Percentiles rank a stretch among this genome's conserved stretches.
phyloP scores from a whole-genome alignment of 1,140 invertebrate species.

The Pseudomyrmex flavicornis region DNA sequence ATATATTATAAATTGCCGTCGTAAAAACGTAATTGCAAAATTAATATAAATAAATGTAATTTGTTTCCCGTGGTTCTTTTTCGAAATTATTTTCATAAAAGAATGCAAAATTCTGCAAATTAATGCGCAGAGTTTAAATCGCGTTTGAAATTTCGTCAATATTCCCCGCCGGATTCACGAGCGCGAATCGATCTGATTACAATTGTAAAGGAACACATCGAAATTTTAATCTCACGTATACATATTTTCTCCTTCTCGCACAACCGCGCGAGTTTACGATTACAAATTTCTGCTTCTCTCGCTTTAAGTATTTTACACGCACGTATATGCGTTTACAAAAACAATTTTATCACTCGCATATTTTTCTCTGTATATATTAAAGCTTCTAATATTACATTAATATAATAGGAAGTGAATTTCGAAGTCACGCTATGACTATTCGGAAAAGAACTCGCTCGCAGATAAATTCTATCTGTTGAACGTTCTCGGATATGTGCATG shows the following conservation, averaged over 20 bases:
- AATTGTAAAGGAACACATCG: neutral
- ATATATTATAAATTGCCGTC: too few species aligned
- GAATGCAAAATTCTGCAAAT: neutral
- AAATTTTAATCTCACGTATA: neutral
- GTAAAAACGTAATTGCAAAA: too few species aligned
- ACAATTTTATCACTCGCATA: too few species aligned
- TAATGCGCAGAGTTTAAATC: neutral
- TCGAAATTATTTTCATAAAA: neutral
- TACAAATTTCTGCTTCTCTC: too few species aligned
- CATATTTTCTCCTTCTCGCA: neutral
- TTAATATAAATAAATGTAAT: too few species aligned
- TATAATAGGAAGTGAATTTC: neutral
- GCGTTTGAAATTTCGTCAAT: neutral
- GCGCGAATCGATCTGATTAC: too few species aligned
- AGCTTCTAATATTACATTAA: neutral
- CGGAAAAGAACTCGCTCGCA: slow-evolving; percentile 15
- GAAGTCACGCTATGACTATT: neutral
- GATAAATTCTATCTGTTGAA: slow-evolving; percentile 67
- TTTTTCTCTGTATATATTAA: too few species aligned
- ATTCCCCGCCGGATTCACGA: neutral
- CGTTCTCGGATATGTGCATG: slow-evolving; percentile 39
- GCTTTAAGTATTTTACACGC: too few species aligned
- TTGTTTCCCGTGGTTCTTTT: neutral
- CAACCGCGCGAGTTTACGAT: too few species aligned
- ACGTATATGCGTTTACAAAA: too few species aligned